phyloP scores from a whole-genome alignment of 2,888 invertebrate species.

The Euproctis similis region DNA sequence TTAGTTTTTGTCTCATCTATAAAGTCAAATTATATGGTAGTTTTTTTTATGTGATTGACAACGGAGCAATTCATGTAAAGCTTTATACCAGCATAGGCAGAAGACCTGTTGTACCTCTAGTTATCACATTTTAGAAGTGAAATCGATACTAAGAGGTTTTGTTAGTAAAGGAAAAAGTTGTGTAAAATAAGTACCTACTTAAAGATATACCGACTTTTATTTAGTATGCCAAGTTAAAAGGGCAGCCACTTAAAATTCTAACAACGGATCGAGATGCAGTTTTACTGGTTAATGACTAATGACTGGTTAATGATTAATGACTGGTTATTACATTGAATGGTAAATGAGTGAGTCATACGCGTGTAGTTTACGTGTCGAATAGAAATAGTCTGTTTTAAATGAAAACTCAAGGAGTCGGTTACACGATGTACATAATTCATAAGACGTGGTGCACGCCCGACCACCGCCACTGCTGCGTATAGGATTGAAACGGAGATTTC shows the following conservation, averaged over 20 bases:
- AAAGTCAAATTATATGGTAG: no score
- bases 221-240: constrained; percentile 48
- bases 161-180: constrained; percentile 3
- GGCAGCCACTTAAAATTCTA: constrained; percentile 60
- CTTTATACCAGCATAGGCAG: no score
- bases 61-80: no score
- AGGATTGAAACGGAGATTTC: no score
- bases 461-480: no score
- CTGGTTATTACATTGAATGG: constrained; percentile 69
- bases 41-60: no score
- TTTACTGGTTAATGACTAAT: no score
- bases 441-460: constrained; percentile 57
- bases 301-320: no score
- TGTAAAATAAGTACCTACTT: constrained; percentile 10
- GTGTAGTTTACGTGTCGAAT: constrained; percentile 69
- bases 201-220: constrained; percentile 30
- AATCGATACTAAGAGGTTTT: no score
- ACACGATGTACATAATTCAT: constrained; percentile 70
- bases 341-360: constrained; percentile 71
- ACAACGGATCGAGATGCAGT: constrained; percentile 55
- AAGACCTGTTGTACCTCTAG: no score
- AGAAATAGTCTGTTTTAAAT: constrained; percentile 73
- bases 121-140: no score
- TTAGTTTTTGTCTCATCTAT: no score
- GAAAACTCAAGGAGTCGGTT: constrained; percentile 70